Conservation (phyloP, 2,113 vertebrate genomes). For the Charina bottae region DNA sequence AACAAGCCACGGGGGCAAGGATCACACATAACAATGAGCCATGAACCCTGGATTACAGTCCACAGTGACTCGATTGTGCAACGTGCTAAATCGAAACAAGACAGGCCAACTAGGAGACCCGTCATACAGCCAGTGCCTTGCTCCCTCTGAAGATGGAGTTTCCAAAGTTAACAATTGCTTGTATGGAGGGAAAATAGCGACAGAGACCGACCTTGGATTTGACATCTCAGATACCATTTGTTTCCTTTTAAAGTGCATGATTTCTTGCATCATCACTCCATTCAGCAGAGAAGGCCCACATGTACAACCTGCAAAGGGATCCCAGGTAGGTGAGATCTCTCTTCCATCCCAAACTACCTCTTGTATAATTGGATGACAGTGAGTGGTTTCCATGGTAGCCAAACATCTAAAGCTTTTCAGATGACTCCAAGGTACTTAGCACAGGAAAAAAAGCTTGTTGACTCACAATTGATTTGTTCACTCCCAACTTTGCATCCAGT, state of each 20-base stretch:
- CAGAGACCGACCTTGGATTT: background rate
- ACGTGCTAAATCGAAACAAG: background rate
- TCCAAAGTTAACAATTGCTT: background rate
- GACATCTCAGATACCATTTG: background rate
- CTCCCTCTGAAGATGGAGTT: background rate
- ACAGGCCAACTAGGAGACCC: background rate
- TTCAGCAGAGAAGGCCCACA: background rate
- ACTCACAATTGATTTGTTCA: constrained; percentile 46
- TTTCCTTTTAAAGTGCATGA: background rate
- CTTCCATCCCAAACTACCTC: constrained; percentile 6
- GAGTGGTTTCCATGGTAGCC: constrained; percentile 35
- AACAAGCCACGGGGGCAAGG: background rate
- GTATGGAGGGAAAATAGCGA: background rate
- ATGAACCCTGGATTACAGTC: background rate
- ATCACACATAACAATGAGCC: background rate
- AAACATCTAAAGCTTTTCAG: constrained; percentile 27
- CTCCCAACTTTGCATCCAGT: constrained; percentile 22
- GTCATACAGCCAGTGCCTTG: background rate
- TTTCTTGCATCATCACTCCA: background rate
- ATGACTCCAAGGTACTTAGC: constrained; percentile 33
- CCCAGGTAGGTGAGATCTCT: background rate
- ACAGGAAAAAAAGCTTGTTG: constrained; percentile 24
- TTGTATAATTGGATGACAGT: background rate
- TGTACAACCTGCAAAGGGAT: background rate
- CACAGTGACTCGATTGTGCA: background rate